Conservation (phyloP, 2,888 invertebrate genomes). For the Parnassius smintheus region DNA sequence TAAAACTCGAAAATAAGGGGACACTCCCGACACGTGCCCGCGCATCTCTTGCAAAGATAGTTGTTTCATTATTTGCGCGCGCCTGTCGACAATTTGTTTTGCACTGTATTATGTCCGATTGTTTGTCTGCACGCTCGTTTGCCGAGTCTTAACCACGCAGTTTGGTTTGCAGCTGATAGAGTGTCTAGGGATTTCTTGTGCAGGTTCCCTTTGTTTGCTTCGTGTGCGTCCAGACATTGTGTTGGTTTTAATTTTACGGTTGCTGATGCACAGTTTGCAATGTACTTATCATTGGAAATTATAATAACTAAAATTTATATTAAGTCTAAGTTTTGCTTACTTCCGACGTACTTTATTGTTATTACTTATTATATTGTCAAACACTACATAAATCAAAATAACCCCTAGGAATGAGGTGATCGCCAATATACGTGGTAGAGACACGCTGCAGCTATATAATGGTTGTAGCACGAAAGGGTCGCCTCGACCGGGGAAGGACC, state of each 20-base stretch:
- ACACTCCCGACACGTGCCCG: not conserved
- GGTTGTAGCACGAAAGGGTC: too few relatives aligned
- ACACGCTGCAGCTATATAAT: too few relatives aligned
- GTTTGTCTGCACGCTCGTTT: slow-evolving; percentile 12
- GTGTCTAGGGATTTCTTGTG: slow-evolving; percentile 21
- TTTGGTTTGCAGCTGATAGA: slow-evolving; percentile 13
- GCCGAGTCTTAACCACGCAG: slow-evolving; percentile 13
- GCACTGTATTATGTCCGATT: slow-evolving; percentile 15
- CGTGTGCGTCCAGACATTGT: not conserved
- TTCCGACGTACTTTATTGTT: too few relatives aligned
- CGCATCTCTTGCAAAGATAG: slow-evolving; percentile 14
- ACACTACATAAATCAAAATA: too few relatives aligned
- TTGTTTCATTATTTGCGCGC: slow-evolving; percentile 11
- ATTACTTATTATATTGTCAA: too few relatives aligned
- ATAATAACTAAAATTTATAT: too few relatives aligned
- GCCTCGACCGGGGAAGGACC: too few relatives aligned
- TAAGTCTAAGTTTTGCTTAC: too few relatives aligned
- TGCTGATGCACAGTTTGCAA: not conserved
- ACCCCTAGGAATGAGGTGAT: too few relatives aligned
- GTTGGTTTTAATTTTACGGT: slow-evolving; percentile 15
- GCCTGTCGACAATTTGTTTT: slow-evolving; percentile 17
- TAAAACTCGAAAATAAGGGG: not conserved
- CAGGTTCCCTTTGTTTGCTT: slow-evolving; percentile 14
- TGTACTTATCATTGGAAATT: too few relatives aligned
- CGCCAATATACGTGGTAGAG: too few relatives aligned